Evolutionary conservation across 37 sponge, comb jelly and placozoan species (phyloP), one percentile per base, ranked within the genome.

Genomic region (Cliona cf. orientalis): DNA sequence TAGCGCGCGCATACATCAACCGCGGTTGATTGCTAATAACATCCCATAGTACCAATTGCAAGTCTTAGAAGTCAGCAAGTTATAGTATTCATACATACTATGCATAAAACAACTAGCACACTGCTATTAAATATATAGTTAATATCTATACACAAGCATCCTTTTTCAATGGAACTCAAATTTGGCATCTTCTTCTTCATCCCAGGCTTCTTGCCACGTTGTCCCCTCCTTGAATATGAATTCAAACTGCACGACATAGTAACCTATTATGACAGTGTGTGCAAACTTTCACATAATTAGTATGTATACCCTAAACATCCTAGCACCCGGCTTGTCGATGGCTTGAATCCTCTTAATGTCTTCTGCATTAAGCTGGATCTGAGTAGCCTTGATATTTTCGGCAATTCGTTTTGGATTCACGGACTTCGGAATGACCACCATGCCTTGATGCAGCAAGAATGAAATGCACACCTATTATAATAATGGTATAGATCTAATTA

Each of bases 341-440:
- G 46, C 76, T 0, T 53, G 41, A 23, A 97, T 68, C 34, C 55
- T 91, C 74, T 81, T 74, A 76, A 97, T 85, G 71, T 97, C 95
- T 28, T 91, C 93, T 2, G 62, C 72, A 43, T 79, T 77, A 17
- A 97, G 90, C 68, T 80, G 74, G 66, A 97, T 42, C 36, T 80
- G 68, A 1, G 71, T 69, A 26, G 92, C 80, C n/a, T 43, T 74
- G 25, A 91, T 76, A 82, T 97, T 97, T 66, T 93, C 88, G 37
- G 32, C 42, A 58, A 97, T 75, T 31, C 97, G 72, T 11, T 49
- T 33, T 33, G 69, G 85, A n/a, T 46, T 97, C 42, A 87, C 88
- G 38, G 94, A 87, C 80, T 97, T 97, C 61, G 97, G 88, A 42
- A 93, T 87, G 39, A 89, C 91, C 23, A 91, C 81, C 61, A 72